A percentile compares a stretch with the other conserved stretches of the same genome.
These are phyloP conservation scores for Pagrus major DNA, from an alignment of 2,113 vertebrate species.

Conservation along the genomic window DNA sequence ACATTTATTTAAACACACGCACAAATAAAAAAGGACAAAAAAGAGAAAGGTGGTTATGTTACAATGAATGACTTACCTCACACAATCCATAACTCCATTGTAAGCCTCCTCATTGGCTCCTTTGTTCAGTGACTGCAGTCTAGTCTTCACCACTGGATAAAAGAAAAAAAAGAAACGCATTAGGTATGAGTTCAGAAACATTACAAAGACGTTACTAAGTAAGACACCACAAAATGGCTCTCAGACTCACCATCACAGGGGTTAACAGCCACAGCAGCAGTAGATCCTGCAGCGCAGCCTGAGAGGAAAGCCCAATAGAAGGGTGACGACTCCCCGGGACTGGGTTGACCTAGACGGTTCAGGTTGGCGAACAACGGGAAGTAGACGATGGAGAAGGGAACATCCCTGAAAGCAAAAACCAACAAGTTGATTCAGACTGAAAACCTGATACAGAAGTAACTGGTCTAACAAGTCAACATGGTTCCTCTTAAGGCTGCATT, in stretches of 20 bases:
- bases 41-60: fast-evolving
- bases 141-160: conserved; percentile 86
- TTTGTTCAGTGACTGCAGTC: conserved; percentile 87
- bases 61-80: conserved; percentile 56
- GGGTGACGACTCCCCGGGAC: conserved; percentile 70
- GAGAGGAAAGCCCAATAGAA: conserved; percentile 88
- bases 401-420: conserved; percentile 80
- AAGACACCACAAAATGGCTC: background rate
- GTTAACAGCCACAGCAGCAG: conserved; percentile 85
- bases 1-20: background rate
- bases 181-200: background rate
- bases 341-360: conserved; percentile 81
- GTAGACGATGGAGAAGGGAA: conserved; percentile 88
- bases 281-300: conserved; percentile 83
- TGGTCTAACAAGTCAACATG: background rate
- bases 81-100: conserved; percentile 85
- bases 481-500: too few species aligned
- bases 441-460: background rate
- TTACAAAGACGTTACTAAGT: background rate
- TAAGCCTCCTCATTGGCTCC: conserved; percentile 85
- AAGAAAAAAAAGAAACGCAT: background rate
- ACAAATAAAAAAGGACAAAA: background rate
- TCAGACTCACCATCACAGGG: conserved; percentile 85
- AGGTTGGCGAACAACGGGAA: conserved; percentile 89
- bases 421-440: background rate